Conservation (phyloP, 2,113 vertebrate genomes). For the Hylia prasina region DNA sequence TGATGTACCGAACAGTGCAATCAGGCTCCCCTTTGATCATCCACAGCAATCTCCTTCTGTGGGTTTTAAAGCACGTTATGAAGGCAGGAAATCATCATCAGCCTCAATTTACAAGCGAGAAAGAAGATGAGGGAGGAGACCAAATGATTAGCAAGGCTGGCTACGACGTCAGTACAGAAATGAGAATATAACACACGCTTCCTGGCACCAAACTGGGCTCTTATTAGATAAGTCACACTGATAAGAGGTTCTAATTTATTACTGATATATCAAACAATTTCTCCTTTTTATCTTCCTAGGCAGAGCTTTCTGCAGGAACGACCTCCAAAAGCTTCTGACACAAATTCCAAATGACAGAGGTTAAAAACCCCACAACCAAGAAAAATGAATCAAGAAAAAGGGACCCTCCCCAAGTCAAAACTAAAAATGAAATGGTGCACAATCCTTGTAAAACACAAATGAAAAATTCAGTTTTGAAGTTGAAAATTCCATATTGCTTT, state of each 20-base stretch:
- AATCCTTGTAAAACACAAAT: not conserved
- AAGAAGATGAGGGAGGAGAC: not conserved
- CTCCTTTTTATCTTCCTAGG: not conserved
- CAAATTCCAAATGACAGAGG: not conserved
- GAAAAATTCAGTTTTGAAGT: not conserved
- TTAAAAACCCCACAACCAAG: not conserved
- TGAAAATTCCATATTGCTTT: not conserved
- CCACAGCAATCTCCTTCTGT: not conserved
- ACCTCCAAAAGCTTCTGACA: not conserved
- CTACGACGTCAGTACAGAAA: not conserved
- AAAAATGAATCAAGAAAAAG: not conserved
- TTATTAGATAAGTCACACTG: not conserved
- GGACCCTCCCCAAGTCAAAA: not conserved
- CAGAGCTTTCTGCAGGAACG: not conserved
- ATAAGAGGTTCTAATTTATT: not conserved
- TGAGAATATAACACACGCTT: not conserved
- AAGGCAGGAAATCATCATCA: not conserved
- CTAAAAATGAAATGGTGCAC: not conserved
- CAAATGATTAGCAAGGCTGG: not conserved
- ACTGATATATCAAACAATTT: not conserved
- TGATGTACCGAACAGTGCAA: not conserved
- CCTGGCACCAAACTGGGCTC: not conserved
- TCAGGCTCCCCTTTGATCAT: slow-evolving; percentile 33
- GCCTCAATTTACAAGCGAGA: not conserved
- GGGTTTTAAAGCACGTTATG: not conserved